Evolutionary conservation across 2,113 vertebrate genomes (phyloP).

Genomic region (Galbula dea): DNA sequence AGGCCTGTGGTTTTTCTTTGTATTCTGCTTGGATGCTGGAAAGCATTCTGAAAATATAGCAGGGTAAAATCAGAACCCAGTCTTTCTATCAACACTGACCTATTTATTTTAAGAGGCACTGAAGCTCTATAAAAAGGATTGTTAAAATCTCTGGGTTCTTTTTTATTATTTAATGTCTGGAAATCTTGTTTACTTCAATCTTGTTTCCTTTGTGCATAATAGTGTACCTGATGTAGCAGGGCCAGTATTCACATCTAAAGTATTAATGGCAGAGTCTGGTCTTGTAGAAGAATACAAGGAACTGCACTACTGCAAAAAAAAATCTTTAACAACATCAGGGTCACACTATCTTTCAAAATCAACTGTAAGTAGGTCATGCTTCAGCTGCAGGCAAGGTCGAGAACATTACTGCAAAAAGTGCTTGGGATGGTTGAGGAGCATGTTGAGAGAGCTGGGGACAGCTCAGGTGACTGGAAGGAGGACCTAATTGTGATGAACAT

Average conservation of each 20-base stretch:
- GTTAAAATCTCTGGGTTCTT: constrained; percentile 40
- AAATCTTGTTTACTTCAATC: constrained; percentile 59
- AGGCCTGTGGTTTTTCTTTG: constrained; percentile 3
- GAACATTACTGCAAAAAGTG: background rate
- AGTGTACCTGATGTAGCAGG: constrained; percentile 51
- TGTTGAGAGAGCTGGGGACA: background rate
- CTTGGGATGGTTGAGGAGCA: background rate
- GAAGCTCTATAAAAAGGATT: constrained; percentile 30
- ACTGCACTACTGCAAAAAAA: constrained; percentile 53
- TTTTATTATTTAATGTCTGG: constrained; percentile 59
- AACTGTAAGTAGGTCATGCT: constrained; percentile 50
- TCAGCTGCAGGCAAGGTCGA: background rate
- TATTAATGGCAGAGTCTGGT: constrained; percentile 59
- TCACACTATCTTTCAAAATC: constrained; percentile 36
- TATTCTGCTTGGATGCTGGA: constrained; percentile 6
- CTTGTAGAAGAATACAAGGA: constrained; percentile 52
- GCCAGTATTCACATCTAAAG: constrained; percentile 43
- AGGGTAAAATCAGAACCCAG: background rate
- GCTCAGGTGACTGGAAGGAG: background rate
- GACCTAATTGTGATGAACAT: background rate
- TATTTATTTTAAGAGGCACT: constrained; percentile 35
- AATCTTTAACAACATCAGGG: background rate
- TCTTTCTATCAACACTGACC: background rate
- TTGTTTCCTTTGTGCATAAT: constrained; percentile 56
- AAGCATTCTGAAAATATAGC: constrained; percentile 16